Conservation (phyloP, 2,113 vertebrate species). For the Sialia sialis region DNA sequence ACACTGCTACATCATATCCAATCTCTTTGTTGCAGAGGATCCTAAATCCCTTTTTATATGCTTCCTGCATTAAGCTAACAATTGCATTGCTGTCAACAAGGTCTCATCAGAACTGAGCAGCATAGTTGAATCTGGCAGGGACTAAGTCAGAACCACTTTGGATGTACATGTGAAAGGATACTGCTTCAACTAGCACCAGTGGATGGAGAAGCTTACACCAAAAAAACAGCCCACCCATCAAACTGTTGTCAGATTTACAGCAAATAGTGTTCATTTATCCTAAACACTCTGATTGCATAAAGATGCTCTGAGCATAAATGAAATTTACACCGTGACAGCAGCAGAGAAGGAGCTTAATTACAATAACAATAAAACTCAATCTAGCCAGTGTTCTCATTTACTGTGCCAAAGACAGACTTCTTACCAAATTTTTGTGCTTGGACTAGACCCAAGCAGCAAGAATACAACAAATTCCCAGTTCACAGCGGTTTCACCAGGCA, state of each 20-base stretch:
- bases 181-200: not conserved
- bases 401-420: not conserved
- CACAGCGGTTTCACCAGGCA: not conserved
- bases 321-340: not conserved
- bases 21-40: not conserved
- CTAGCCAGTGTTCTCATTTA: not conserved
- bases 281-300: not conserved
- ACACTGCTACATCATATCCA: not conserved
- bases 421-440: not conserved
- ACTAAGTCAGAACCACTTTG: not conserved
- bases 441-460: not conserved
- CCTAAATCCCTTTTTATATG: not conserved
- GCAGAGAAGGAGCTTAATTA: not conserved
- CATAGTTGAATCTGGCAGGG: not conserved
- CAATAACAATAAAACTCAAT: not conserved
- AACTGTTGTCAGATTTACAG: not conserved
- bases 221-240: not conserved
- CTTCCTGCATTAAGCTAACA: not conserved
- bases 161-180: not conserved
- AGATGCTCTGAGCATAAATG: not conserved
- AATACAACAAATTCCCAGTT: not conserved
- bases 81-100: not conserved
- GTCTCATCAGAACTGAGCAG: not conserved
- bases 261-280: not conserved
- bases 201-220: not conserved